These are phyloP conservation scores for Eunapius fragilis DNA, from an alignment of 37 sponge, comb jelly and placozoan species.

Conservation along the genomic window DNA sequence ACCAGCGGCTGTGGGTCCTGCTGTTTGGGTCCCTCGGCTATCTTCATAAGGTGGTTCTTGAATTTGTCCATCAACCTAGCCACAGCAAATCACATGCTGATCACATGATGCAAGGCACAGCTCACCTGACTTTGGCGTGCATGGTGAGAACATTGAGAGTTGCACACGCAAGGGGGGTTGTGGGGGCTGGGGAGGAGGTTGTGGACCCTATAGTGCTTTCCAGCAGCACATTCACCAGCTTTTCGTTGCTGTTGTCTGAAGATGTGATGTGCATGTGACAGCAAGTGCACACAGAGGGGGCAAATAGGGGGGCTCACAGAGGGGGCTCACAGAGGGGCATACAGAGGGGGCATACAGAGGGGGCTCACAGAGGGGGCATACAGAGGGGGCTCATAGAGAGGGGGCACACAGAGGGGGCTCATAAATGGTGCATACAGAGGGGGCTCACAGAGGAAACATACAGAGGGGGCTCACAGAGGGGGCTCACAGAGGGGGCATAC, in stretches of 20 bases:
- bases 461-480: neutral
- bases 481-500: neutral
- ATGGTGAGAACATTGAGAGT: conserved; percentile 48
- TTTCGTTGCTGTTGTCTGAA: conserved; percentile 53
- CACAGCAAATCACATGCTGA: neutral
- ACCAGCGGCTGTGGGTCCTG: conserved; percentile 13
- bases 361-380: neutral
- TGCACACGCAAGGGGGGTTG: conserved; percentile 34
- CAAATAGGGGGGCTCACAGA: no score
- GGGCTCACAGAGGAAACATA: no score
- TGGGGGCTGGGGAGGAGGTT: neutral
- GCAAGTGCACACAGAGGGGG: neutral
- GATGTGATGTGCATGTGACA: neutral
- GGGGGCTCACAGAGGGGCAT: no score
- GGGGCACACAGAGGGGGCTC: neutral
- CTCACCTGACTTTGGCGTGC: conserved; percentile 68
- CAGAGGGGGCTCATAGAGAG: neutral
- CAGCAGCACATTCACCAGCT: conserved; percentile 37
- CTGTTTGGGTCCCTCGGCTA: conserved; percentile 40
- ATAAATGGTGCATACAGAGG: no score
- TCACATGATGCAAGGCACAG: neutral
- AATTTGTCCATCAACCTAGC: conserved; percentile 50
- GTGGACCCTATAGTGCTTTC: conserved; percentile 14
- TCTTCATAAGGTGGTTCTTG: conserved; percentile 44
- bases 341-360: neutral